Conservation (phyloP, 2,888 invertebrate genomes). For the Drosophila borealis region DNA sequence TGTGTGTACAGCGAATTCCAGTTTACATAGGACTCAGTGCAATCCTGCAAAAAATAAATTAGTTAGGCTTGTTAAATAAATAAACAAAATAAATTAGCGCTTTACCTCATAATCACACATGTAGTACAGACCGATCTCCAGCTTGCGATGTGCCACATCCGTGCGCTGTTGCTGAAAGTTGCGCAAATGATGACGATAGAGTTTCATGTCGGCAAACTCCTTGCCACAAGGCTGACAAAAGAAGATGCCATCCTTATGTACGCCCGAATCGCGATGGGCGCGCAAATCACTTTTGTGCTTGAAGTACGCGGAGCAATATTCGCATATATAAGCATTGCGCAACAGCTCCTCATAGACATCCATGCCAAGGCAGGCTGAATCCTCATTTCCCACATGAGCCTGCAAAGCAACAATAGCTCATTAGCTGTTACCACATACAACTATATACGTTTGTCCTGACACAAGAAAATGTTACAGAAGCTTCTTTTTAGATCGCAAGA, state of each 20-base stretch:
- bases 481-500: too few species aligned
- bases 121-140: conserved; percentile 62
- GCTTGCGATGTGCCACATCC: conserved; percentile 51
- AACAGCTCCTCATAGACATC: conserved; percentile 52
- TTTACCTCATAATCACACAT: conserved; percentile 80
- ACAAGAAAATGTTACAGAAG: too few species aligned
- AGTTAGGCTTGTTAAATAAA: not conserved
- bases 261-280: conserved; percentile 72
- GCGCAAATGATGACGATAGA: conserved; percentile 73
- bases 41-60: conserved; percentile 63
- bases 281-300: conserved; percentile 64
- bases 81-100: not conserved
- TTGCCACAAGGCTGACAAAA: conserved; percentile 67
- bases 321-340: conserved; percentile 76
- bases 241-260: conserved; percentile 68
- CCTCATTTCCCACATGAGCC: conserved; percentile 34
- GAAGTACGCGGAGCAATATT: conserved; percentile 81
- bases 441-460: too few species aligned
- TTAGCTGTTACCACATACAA: not conserved
- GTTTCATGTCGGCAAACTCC: conserved; percentile 61
- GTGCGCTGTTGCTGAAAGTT: conserved; percentile 49
- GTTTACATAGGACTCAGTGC: conserved; percentile 74
- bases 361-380: conserved; percentile 43
- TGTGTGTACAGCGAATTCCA: conserved; percentile 82
- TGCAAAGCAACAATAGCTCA: not conserved